Evolutionary conservation across 1,140 invertebrate genomes (phyloP).

Genomic region (Temnothorax longispinosus): DNA sequence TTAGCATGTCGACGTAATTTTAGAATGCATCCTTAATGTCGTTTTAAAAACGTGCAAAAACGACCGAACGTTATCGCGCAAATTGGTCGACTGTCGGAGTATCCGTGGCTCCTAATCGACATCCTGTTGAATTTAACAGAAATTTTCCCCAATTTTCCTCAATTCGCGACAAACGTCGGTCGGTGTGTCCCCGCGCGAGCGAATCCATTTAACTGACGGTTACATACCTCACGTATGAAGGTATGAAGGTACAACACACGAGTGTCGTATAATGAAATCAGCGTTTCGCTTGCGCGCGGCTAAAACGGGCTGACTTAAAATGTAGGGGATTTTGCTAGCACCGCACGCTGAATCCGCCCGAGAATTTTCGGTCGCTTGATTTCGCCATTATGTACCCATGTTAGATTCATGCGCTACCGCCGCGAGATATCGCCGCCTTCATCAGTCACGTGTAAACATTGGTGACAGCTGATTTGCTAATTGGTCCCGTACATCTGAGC

Average conservation of each 20-base stretch:
- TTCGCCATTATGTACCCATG: constrained; percentile 24
- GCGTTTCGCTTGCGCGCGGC: neutral
- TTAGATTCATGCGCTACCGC: constrained; percentile 30
- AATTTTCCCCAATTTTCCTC: neutral
- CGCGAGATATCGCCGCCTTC: constrained; percentile 67
- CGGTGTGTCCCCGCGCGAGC: neutral
- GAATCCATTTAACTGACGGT: constrained; percentile 3
- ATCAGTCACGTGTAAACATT: constrained; percentile 73
- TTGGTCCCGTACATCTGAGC: constrained; percentile 68
- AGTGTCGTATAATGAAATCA: constrained; percentile 35
- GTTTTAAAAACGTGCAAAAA: neutral
- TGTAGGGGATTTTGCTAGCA: neutral
- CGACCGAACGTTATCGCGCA: neutral
- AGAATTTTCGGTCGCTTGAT: constrained; percentile 28
- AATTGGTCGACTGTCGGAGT: neutral
- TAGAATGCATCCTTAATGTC: neutral
- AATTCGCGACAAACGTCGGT: neutral
- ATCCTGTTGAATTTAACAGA: neutral
- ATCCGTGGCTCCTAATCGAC: neutral
- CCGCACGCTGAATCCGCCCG: neutral
- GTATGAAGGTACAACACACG: neutral
- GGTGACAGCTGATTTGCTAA: constrained; percentile 74
- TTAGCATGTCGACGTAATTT: constrained; percentile 22
- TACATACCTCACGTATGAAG: constrained; percentile 26
- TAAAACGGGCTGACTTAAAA: constrained; percentile 26